A percentile compares a stretch with the other conserved stretches of the same genome.
These are phyloP conservation scores for Phainopepla nitens DNA, from an alignment of 2,113 vertebrate genomes.

Conservation along the genomic window DNA sequence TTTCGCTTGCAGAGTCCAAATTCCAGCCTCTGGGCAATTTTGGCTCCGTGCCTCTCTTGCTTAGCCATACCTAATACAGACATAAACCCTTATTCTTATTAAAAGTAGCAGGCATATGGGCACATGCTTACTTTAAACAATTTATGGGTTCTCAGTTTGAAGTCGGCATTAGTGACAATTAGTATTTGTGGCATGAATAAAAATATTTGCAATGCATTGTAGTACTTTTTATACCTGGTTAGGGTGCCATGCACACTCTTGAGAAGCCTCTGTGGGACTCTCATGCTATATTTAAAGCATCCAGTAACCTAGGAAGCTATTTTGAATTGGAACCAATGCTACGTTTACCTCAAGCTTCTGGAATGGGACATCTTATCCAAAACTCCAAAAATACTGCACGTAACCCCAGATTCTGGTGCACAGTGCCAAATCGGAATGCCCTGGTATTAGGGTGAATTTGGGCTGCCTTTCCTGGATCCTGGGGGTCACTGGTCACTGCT, in stretches of 20 bases:
- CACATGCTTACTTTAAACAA: not conserved
- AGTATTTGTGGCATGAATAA: not conserved
- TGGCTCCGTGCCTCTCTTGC: not conserved
- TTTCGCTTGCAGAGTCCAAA: not conserved
- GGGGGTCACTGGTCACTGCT: not conserved
- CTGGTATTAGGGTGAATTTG: constrained; percentile 53
- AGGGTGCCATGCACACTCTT: not conserved
- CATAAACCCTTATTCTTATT: not conserved
- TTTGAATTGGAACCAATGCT: constrained; percentile 52
- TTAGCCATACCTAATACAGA: not conserved
- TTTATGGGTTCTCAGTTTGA: not conserved
- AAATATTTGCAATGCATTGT: not conserved
- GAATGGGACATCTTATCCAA: constrained; percentile 66
- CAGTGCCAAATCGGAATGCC: constrained; percentile 46
- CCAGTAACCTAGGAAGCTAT: constrained; percentile 65
- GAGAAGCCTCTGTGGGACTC: not conserved
- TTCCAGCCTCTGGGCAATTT: constrained; percentile 15
- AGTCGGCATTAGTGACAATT: not conserved
- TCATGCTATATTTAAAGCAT: constrained; percentile 62
- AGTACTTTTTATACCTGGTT: constrained; percentile 2
- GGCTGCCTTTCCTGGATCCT: constrained; percentile 36
- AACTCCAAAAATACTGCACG: constrained; percentile 58
- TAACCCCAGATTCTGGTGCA: constrained; percentile 47
- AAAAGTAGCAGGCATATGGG: not conserved
- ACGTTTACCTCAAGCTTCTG: constrained; percentile 65